A percentile compares a stretch with the other conserved stretches of the same genome.
Evolutionary conservation across 2,113 vertebrate species (phyloP).

Genomic region (Paramisgurnus dabryanus): DNA sequence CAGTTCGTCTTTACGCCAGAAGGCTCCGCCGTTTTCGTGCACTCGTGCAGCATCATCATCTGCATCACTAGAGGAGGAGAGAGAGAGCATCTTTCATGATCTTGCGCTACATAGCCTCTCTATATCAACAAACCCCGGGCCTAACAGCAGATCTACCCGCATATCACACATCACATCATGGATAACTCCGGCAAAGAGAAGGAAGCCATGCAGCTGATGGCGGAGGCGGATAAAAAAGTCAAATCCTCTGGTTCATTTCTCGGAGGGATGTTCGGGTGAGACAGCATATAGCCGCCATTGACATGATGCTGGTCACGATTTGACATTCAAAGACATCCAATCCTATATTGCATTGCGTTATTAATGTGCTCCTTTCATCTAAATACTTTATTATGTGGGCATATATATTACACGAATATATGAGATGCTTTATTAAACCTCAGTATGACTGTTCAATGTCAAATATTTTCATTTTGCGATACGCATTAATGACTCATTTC

Average conservation of each 20-base stretch:
- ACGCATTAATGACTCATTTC: background rate
- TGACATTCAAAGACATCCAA: constrained; percentile 26
- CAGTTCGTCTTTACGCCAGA: background rate
- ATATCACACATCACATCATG: constrained; percentile 69
- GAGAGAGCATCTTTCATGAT: constrained; percentile 23
- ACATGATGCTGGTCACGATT: constrained; percentile 34
- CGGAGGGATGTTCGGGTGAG: constrained; percentile 94
- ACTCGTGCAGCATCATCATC: constrained; percentile 4
- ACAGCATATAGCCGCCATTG: background rate
- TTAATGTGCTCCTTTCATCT: background rate
- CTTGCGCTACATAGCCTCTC: constrained; percentile 12
- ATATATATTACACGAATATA: background rate
- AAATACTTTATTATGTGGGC: background rate
- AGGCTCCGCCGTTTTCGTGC: background rate
- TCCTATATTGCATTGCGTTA: background rate
- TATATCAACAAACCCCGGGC: constrained; percentile 26
- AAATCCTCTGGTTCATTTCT: constrained; percentile 93
- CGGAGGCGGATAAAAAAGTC: constrained; percentile 94
- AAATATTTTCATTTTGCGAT: constrained; percentile 10
- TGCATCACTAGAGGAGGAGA: constrained; percentile 20
- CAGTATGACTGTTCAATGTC: constrained; percentile 7
- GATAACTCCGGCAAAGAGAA: constrained; percentile 93
- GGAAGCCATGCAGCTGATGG: constrained; percentile 95
- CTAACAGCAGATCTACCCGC: background rate
- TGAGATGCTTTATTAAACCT: background rate